Conservation (phyloP, 2,888 invertebrate genomes). For the Athalia circularis region DNA sequence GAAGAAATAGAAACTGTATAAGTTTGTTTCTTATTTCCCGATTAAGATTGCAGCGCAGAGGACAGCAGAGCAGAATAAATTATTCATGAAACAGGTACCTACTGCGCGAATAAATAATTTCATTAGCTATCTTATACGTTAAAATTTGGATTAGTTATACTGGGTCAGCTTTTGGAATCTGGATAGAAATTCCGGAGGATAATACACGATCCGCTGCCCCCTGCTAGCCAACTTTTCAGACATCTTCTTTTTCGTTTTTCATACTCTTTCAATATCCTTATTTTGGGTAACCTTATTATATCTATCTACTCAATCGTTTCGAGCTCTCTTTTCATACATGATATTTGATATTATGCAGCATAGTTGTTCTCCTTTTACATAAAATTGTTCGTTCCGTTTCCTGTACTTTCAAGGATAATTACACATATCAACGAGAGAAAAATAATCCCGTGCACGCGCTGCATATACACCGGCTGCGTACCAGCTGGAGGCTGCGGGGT, state of each 20-base stretch:
- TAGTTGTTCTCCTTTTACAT: no score
- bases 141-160: slow-evolving; percentile 8
- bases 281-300: no score
- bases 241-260: slow-evolving; percentile 3
- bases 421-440: neutral
- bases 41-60: slow-evolving; percentile 15
- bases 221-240: slow-evolving; percentile 5
- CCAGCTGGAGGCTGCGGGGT: no score
- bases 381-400: neutral
- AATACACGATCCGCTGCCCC: slow-evolving; percentile 18
- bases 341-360: no score
- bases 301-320: no score
- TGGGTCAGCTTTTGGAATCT: slow-evolving; percentile 5
- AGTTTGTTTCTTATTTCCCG: neutral
- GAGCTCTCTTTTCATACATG: no score
- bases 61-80: slow-evolving; percentile 8
- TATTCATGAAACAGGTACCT: slow-evolving; percentile 16
- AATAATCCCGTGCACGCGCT: neutral
- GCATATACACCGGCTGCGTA: neutral
- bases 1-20: neutral
- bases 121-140: neutral
- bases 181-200: neutral
- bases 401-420: neutral
- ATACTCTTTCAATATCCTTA: neutral
- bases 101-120: slow-evolving; percentile 9